Base-by-base conservation (phyloP, 2,888 invertebrate genomes). In the Trachelus stipa region DNA sequence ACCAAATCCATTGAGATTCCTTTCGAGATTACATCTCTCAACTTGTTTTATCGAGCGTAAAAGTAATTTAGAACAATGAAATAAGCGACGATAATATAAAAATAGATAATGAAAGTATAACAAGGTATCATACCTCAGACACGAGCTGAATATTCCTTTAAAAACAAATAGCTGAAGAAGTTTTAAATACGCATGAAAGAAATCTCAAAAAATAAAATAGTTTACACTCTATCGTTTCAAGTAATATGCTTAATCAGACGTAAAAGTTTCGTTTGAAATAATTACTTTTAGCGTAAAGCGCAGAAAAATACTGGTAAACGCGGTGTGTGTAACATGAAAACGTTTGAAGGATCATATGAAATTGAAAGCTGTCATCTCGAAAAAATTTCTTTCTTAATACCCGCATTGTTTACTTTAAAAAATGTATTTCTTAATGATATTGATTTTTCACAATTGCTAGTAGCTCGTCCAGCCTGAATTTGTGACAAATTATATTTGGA, bases 361-460 rank as follows among this genome's bases (percentile, higher is more conserved):
- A 31, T 71, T 34, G 71, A 71, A 31, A 71, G 34, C 11, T 71
- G 71, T 31, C 1, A 34, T 71, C 71, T 71, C 71, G 71, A 31
- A 71, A 69, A 31, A 34, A 71, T 33, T 33, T 33, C 71, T 31
- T 31, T 71, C 12, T 71, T 6, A 11, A 31, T 34, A 34, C 33
- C 77, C 76, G 81, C 76, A 78, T 83, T 31, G 80, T 73, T 75
- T 81, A 79, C 84, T 85, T 85, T 35, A 35, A 85, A 85, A 84
- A 82, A 73, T 77, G 68, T 40, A 68, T 74, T 78, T 79, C 79
- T 82, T 85, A 87, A 76, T 86, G 86, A 86, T 86, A 87, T 86
- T 81, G 76, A 81, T 80, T 80, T 79, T 85, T 85, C 83, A 79
- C 33, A 75, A 71, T 56, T 74, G 82, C 78, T 86, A 83, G 80